Percentiles rank a stretch among this genome's conserved stretches.
Conservation (phyloP, 1,140 invertebrate species). For the Lineus longissimus region DNA sequence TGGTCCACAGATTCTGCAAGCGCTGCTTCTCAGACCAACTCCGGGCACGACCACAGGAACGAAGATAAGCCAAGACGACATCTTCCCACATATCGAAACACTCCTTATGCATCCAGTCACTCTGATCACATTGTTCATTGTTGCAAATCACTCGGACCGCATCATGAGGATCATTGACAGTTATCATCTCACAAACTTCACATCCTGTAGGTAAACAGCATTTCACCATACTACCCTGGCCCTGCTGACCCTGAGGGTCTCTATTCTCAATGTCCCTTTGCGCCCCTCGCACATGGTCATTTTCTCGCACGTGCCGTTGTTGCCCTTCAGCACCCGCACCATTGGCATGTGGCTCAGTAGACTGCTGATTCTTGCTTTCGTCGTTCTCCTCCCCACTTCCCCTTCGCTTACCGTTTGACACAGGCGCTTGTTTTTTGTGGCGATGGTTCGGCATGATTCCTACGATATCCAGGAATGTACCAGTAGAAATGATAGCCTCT, state of each 20-base stretch:
- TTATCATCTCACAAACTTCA: conserved; percentile 60
- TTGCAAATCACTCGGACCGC: conserved; percentile 88
- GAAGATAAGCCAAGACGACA: conserved; percentile 78
- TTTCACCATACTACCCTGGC: background rate
- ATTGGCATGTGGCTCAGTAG: no score
- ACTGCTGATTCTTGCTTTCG: background rate
- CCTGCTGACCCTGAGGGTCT: background rate
- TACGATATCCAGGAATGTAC: background rate
- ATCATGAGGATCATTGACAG: conserved; percentile 66
- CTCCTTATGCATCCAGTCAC: conserved; percentile 89
- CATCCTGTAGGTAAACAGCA: background rate
- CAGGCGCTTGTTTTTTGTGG: background rate
- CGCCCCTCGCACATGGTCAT: background rate
- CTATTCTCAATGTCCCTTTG: background rate
- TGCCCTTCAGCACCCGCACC: background rate
- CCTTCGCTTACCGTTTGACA: background rate
- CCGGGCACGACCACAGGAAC: conserved; percentile 81
- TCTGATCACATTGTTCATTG: conserved; percentile 82
- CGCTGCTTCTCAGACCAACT: conserved; percentile 92
- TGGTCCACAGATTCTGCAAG: conserved; percentile 93
- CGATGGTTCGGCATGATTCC: conserved; percentile 4
- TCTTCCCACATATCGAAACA: conserved; percentile 94
- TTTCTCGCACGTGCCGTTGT: background rate
- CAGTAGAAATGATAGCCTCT: background rate
- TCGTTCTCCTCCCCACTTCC: background rate